Percentiles rank a stretch among this genome's conserved stretches.
Evolutionary conservation across 2,113 vertebrate species (phyloP).

Genomic region (Stomatorhinus ivindoensis): DNA sequence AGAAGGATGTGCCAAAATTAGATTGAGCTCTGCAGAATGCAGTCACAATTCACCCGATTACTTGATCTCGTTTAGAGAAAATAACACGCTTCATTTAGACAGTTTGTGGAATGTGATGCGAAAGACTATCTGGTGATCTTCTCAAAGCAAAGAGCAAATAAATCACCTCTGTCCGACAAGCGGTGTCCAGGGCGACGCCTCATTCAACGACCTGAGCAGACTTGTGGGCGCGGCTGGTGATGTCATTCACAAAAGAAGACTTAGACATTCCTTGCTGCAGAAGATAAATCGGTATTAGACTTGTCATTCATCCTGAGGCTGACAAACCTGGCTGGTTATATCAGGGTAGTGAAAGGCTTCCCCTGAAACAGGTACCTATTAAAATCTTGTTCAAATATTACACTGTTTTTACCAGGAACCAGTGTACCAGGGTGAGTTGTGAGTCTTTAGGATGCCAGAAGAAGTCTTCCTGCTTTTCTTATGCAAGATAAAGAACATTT

Average conservation of each 20-base stretch:
- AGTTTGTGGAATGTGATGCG: not conserved
- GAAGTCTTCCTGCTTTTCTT: not conserved
- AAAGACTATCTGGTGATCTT: not conserved
- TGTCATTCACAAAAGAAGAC: conserved; percentile 49
- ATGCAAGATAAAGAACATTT: not conserved
- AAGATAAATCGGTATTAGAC: not conserved
- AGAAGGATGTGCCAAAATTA: not conserved
- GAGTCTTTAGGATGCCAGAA: not conserved
- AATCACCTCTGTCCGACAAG: not conserved
- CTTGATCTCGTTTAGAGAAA: not conserved
- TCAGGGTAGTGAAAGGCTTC: not conserved
- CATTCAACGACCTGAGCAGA: conserved; percentile 29
- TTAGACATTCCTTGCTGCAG: conserved; percentile 73
- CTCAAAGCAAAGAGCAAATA: not conserved
- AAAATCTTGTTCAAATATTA: not conserved
- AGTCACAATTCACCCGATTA: not conserved
- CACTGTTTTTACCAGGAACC: not conserved
- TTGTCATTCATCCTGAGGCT: not conserved
- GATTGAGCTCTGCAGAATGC: not conserved
- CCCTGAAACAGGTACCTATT: not conserved
- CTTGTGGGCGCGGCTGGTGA: conserved; percentile 29
- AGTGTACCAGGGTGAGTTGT: not conserved
- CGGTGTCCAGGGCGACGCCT: conserved; percentile 8
- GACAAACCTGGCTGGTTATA: not conserved
- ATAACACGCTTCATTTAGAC: not conserved